Conservation (phyloP, 2,113 vertebrate genomes). For the Psilopsiagon aymara region DNA sequence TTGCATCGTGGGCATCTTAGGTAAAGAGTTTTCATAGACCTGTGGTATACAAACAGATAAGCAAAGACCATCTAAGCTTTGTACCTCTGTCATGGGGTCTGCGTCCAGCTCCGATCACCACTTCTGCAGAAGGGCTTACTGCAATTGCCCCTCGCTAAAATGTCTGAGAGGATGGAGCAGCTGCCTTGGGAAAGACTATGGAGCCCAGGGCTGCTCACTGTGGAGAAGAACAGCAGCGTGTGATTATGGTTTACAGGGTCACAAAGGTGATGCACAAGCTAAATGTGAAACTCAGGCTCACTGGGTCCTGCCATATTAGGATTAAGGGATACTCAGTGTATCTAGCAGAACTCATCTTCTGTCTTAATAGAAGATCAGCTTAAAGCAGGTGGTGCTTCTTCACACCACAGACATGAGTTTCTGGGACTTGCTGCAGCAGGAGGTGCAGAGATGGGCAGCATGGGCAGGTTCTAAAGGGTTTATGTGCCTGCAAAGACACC, state of each 20-base stretch:
- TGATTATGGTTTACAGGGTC: not conserved
- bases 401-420: not conserved
- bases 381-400: not conserved
- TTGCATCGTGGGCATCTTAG: not conserved
- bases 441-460: not conserved
- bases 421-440: not conserved
- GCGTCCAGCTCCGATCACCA: not conserved
- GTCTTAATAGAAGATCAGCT: not conserved
- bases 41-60: not conserved
- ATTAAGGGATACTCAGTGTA: not conserved
- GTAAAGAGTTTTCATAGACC: not conserved
- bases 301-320: not conserved
- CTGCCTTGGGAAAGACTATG: not conserved
- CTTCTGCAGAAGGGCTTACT: not conserved
- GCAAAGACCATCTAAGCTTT: not conserved
- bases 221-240: not conserved
- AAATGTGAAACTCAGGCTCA: not conserved
- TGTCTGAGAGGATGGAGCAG: not conserved
- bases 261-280: not conserved
- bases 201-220: not conserved
- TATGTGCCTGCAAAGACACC: not conserved
- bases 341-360: not conserved
- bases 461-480: not conserved
- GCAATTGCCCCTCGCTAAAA: not conserved
- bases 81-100: fast-evolving